A percentile compares a stretch with the other conserved stretches of the same genome.
These are phyloP conservation scores for Diaperis boleti DNA, from an alignment of 2,888 invertebrate species.

Conservation along the genomic window DNA sequence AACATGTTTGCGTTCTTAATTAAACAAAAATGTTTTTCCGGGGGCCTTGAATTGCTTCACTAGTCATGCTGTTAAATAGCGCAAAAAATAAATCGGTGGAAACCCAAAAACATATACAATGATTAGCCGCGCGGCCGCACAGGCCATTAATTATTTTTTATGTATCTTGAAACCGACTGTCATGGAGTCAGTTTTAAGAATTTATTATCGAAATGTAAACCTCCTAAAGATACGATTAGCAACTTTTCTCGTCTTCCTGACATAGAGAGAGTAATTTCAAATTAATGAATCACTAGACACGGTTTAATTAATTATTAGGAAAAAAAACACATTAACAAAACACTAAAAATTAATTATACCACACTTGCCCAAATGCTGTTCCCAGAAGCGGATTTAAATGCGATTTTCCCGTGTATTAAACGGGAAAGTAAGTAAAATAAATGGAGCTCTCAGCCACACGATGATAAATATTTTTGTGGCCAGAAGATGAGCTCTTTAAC, in stretches of 20 bases:
- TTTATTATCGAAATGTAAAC: slow-evolving; percentile 10
- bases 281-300: slow-evolving; percentile 3
- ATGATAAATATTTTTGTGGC: no score
- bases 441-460: not conserved
- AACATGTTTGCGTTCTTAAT: slow-evolving; percentile 23
- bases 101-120: slow-evolving; percentile 18
- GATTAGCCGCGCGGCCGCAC: slow-evolving; percentile 4
- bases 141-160: slow-evolving; percentile 22
- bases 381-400: not conserved
- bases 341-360: slow-evolving; percentile 2
- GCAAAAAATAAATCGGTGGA: slow-evolving; percentile 14
- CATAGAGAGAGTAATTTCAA: slow-evolving; percentile 3
- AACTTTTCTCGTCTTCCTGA: slow-evolving; percentile 1
- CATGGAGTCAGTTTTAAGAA: slow-evolving; percentile 6
- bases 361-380: not conserved
- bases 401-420: not conserved
- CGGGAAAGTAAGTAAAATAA: not conserved
- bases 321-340: slow-evolving; percentile 2
- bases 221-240: slow-evolving; percentile 1
- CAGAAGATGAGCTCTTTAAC: no score
- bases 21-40: slow-evolving; percentile 12
- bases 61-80: slow-evolving; percentile 24
- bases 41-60: slow-evolving; percentile 12
- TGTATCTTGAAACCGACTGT: slow-evolving; percentile 13
- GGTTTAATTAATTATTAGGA: slow-evolving; percentile 7